Evolutionary conservation across 2,113 vertebrate genomes (phyloP), one percentile per base, ranked within the genome.

Genomic region (Gymnogyps californianus): DNA sequence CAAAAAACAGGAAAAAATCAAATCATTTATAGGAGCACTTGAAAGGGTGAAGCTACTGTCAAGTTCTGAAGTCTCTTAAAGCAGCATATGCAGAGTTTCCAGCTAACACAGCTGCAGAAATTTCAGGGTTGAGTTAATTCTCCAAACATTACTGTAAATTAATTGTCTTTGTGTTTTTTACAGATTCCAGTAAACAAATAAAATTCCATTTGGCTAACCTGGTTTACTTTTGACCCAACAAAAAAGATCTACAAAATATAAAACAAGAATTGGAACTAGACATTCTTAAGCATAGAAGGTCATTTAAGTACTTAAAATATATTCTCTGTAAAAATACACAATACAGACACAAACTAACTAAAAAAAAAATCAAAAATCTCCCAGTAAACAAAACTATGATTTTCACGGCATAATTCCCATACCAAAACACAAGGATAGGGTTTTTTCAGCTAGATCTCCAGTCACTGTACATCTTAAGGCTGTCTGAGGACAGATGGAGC

Each of bases 101-200:
- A 91, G n/a, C 21, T 66, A 80, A 70, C 8, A 62, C 7, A 91
- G 87, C 21, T n/a, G 59, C 15, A 89, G 24, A 81, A 76, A 69
- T 54, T 66, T 83, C 36, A 78, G 47, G 26, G n/a, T 47, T 78
- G 59, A 91, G 29, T 64, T 76, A 92, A 65, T 69, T 87, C 57
- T 85, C 26, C 51, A 70, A 91, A 67, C 4, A 7, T 36, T 91
- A 55, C 32, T 70, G 25, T 38, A 51, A 92, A 92, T 57, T 83
- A 77, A 74, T 38, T 92, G 19, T 11, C 51, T 90, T 44, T 78
- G 10, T 38, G 46, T 6, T 70, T 92, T 92, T 82, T 22, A 58
- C 36, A 76, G 38, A 91, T 51, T 78, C n/a, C 52, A 89, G 44
- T 71, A 91, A 91, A 93, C 52, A 93, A 95, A 93, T 22, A 95